A percentile compares a stretch with the other conserved stretches of the same genome.
Conservation (phyloP, 2,888 invertebrate genomes). For the Fragum fragum region DNA sequence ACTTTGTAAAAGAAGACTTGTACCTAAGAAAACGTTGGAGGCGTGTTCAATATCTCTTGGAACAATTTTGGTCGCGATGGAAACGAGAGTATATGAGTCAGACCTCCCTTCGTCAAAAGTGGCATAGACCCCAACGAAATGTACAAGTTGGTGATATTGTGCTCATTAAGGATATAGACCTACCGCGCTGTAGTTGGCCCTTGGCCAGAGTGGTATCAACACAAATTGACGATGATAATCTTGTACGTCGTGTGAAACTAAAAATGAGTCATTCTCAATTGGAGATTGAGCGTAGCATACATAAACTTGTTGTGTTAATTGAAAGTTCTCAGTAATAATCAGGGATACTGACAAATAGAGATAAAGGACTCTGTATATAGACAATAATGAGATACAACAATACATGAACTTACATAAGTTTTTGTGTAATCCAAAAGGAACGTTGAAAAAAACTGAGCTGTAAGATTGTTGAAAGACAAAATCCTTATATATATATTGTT, state of each 20-base stretch:
- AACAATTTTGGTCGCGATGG: conserved; percentile 48
- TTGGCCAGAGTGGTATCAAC: conserved; percentile 42
- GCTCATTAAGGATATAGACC: conserved; percentile 34
- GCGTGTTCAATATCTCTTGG: conserved; percentile 40
- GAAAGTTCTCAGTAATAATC: no score
- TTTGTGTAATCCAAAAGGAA: no score
- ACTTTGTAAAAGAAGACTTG: conserved; percentile 46
- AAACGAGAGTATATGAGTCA: conserved; percentile 40
- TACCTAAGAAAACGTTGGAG: conserved; percentile 48
- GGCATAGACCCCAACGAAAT: conserved; percentile 36
- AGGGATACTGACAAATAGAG: no score
- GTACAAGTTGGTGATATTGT: conserved; percentile 36
- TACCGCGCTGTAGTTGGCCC: conserved; percentile 43
- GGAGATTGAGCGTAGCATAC: conserved; percentile 56
- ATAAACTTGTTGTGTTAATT: conserved; percentile 55
- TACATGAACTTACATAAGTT: no score
- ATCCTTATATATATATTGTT: neutral
- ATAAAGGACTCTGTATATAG: no score
- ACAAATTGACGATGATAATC: conserved; percentile 46
- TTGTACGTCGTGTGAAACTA: conserved; percentile 58
- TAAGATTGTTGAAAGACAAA: neutral
- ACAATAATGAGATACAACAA: no score
- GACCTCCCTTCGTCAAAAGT: conserved; percentile 51
- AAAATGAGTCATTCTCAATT: conserved; percentile 11
- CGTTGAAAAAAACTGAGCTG: no score